Conservation (phyloP, 2,888 invertebrate species). For the Schrankia costaestrigalis region DNA sequence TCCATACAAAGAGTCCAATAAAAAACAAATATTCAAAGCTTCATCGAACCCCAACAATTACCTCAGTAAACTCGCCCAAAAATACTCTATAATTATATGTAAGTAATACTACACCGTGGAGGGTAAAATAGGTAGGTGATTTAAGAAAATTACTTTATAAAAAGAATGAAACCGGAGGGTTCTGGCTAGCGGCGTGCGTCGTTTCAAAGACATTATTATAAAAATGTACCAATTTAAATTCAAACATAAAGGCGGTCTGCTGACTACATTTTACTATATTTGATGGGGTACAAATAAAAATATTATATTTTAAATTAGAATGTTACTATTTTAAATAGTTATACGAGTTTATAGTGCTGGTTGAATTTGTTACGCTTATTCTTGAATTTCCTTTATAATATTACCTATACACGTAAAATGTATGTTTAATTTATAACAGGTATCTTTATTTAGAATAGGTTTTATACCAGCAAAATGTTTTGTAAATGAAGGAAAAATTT, state of each 20-base stretch:
- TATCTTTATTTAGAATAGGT: no score
- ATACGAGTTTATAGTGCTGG: no score
- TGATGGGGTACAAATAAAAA: constrained; percentile 8
- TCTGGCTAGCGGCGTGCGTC: constrained; percentile 46
- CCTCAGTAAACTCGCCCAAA: constrained; percentile 6
- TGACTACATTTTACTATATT: constrained; percentile 30
- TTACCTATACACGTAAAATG: no score
- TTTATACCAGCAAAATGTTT: no score
- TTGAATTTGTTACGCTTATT: no score
- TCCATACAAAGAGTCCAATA: no score
- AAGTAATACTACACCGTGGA: constrained; percentile 40
- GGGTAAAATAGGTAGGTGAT: constrained; percentile 62
- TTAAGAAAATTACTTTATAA: constrained; percentile 77
- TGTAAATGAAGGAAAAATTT: no score
- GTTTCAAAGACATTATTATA: constrained; percentile 66
- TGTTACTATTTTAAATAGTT: no score
- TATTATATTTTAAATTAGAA: neutral
- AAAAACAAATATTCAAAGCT: no score
- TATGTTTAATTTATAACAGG: no score
- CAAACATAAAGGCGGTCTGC: constrained; percentile 59
- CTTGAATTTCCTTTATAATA: no score
- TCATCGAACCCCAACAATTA: no score
- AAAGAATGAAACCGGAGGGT: constrained; percentile 61
- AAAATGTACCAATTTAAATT: constrained; percentile 74
- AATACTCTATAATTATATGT: constrained; percentile 15